phyloP scores from a whole-genome alignment of 2,888 invertebrate genomes.

The Bembecia ichneumoniformis region DNA sequence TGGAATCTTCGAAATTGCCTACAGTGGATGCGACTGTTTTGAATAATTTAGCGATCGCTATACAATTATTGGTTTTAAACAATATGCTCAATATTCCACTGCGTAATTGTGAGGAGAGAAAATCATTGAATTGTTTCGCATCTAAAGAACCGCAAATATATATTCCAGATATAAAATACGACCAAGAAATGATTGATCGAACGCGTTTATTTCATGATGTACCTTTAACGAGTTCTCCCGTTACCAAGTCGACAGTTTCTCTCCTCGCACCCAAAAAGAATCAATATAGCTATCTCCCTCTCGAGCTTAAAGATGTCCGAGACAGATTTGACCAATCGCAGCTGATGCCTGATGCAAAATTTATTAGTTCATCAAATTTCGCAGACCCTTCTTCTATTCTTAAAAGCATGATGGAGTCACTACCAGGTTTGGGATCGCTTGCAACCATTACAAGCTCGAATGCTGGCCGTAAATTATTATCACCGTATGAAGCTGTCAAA shows the following conservation, averaged over 20 bases:
- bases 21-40: not conserved
- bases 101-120: not conserved
- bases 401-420: not conserved
- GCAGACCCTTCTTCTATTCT: not conserved
- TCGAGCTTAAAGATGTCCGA: not conserved
- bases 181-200: no score
- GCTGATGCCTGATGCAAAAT: not conserved
- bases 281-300: not conserved
- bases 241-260: no score
- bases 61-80: not conserved
- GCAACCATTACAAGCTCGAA: not conserved
- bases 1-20: not conserved
- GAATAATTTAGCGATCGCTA: not conserved
- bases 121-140: not conserved
- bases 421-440: not conserved
- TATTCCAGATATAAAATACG: no score
- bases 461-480: not conserved
- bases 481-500: not conserved
- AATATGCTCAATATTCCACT: not conserved
- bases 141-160: not conserved
- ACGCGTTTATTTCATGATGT: no score
- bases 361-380: not conserved
- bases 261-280: not conserved
- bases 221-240: no score
- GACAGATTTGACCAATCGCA: not conserved